Evolutionary conservation across 1,140 invertebrate species (phyloP).

Genomic region (Musca domestica): DNA sequence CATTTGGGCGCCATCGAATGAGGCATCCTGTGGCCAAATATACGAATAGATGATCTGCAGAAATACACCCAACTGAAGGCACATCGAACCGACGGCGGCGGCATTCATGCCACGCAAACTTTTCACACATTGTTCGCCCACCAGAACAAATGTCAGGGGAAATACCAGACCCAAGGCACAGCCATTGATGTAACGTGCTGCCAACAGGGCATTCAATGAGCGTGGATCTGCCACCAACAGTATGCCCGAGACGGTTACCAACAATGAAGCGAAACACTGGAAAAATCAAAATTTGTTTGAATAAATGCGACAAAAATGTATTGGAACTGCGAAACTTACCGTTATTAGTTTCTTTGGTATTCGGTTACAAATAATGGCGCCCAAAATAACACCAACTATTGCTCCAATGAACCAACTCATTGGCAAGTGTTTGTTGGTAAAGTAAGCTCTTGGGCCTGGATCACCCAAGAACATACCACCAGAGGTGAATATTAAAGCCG

Average conservation of each 20-base stretch:
- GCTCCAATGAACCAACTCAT: conserved; percentile 40
- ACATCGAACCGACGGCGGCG: conserved; percentile 35
- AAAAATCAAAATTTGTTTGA: background rate
- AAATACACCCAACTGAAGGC: conserved; percentile 38
- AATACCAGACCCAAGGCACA: conserved; percentile 44
- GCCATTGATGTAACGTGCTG: conserved; percentile 43
- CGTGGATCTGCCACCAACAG: conserved; percentile 36
- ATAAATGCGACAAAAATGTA: background rate
- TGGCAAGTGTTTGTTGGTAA: conserved; percentile 25
- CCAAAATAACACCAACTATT: conserved; percentile 36
- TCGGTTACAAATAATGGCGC: conserved; percentile 33
- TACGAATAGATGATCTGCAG: conserved; percentile 37
- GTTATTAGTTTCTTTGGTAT: conserved; percentile 36
- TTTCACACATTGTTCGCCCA: conserved; percentile 37
- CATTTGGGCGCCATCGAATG: conserved; percentile 37
- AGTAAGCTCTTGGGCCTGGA: conserved; percentile 31
- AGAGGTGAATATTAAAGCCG: conserved; percentile 38
- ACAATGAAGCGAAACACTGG: conserved; percentile 35
- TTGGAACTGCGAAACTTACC: conserved; percentile 34
- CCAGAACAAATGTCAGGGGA: conserved; percentile 37
- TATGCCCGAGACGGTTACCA: conserved; percentile 39
- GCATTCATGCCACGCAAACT: conserved; percentile 35
- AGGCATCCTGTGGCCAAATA: conserved; percentile 33
- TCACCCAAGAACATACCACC: conserved; percentile 49
- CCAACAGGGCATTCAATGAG: conserved; percentile 30